Base-by-base conservation (phyloP, 2,113 vertebrate species). In the Columbina picui region DNA sequence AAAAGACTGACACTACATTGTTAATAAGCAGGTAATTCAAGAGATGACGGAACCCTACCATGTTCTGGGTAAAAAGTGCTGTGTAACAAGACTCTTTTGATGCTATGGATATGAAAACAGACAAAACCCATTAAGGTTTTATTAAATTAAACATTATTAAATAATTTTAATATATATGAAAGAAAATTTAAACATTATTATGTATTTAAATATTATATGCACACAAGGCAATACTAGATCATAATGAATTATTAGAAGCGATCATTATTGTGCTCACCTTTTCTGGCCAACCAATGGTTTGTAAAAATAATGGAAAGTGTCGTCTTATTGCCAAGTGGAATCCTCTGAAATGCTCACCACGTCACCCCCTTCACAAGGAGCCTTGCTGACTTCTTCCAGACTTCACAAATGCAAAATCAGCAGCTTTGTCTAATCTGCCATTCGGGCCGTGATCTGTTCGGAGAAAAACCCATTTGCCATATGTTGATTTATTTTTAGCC, bases 311-410 rank as follows among this genome's bases (percentile, higher is more conserved):
- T 3, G 63, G 25, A 10, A 75, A 63, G 9, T 13, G 14, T 59
- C 7, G 0, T 43, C 52, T 45, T 68, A 38, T 19, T 19, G 23
- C 55, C 23, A 0, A 0, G 13, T 10, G 70, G 49, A 81, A 29
- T 30, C 7, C 7, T 27, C 38, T 10, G 49, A 29, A 61, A 27
- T 21, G 7, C 27, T 30, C 38, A 34, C 20, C 23, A 20, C 7
- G 4, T 6, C 49, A 50, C 41, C 22, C n/a, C n/a, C n/a, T n/a
- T n/a, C n/a, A n/a, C n/a, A n/a, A n/a, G n/a, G n/a, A n/a, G 26
- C 10, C 60, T 17, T 0, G 4, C 26, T 4, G 14, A 38, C 12
- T 5, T 38, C 43, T 14, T 39, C 32, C 87, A 10, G 43, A 10
- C 12, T 56, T 6, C 34, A 73, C 63, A 61, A 85, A 75, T 3